phyloP scores from a whole-genome alignment of 2,888 invertebrate species.

The Lordiphosa andalusiaca region DNA sequence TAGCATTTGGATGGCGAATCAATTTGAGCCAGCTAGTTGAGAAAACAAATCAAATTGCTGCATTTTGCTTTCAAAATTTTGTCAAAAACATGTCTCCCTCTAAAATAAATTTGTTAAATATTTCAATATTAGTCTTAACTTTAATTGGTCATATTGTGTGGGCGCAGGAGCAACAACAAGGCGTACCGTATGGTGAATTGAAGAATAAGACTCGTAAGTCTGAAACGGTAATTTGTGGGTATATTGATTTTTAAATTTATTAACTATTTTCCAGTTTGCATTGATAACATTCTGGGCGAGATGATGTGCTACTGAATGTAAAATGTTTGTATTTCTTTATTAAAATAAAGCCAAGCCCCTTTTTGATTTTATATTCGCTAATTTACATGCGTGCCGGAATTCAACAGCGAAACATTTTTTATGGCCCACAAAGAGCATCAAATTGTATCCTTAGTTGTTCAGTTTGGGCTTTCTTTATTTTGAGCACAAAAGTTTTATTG shows the following conservation, averaged over 20 bases:
- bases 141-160: background rate
- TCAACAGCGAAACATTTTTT: slow-evolving; percentile 50
- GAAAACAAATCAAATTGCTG: background rate
- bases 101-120: slow-evolving; percentile 1
- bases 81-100: background rate
- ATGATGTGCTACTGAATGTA: slow-evolving; percentile 10
- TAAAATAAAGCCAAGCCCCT: slow-evolving; percentile 14
- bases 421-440: slow-evolving; percentile 35
- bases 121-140: slow-evolving; percentile 13
- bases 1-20: background rate
- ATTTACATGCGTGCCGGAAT: slow-evolving; percentile 42
- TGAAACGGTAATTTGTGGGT: background rate
- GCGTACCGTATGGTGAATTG: slow-evolving; percentile 2
- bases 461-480: slow-evolving; percentile 24
- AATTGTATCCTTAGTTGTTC: slow-evolving; percentile 32
- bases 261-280: slow-evolving; percentile 18
- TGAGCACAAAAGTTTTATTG: slow-evolving; percentile 56
- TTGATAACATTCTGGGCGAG: background rate
- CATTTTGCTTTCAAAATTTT: background rate
- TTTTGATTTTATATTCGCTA: slow-evolving; percentile 18
- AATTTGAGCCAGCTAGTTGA: background rate
- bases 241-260: background rate
- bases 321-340: background rate
- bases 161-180: background rate
- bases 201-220: slow-evolving; percentile 20